Conservation (phyloP, 2,888 invertebrate species). For the Xestobium rufovillosum region DNA sequence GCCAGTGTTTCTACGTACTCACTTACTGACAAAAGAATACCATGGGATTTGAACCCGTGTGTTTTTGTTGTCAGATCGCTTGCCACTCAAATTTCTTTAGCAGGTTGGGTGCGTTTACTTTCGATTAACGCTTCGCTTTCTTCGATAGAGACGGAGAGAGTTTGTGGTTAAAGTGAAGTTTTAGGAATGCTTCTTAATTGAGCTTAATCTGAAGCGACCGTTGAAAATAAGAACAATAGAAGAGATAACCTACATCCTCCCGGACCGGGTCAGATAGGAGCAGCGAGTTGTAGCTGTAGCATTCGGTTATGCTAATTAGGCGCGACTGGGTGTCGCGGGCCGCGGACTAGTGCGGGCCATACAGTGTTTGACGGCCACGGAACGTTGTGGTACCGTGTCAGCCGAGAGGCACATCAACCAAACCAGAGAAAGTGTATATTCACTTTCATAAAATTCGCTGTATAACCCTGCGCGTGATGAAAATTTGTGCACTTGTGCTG, state of each 20-base stretch:
- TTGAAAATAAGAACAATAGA: slow-evolving; percentile 31
- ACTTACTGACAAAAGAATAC: too few relatives aligned
- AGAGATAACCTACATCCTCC: slow-evolving; percentile 36
- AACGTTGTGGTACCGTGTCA: neutral
- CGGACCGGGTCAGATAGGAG: slow-evolving; percentile 31
- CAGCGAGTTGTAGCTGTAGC: slow-evolving; percentile 15
- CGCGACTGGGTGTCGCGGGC: slow-evolving; percentile 24
- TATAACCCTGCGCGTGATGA: slow-evolving; percentile 22
- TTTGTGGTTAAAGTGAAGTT: too few relatives aligned
- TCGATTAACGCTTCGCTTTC: too few relatives aligned
- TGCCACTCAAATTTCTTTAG: too few relatives aligned
- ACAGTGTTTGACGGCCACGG: slow-evolving; percentile 5
- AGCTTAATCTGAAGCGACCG: slow-evolving; percentile 20
- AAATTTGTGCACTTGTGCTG: too few relatives aligned
- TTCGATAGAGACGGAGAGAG: too few relatives aligned
- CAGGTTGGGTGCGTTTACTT: too few relatives aligned
- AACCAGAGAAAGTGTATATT: slow-evolving; percentile 28
- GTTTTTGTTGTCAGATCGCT: too few relatives aligned
- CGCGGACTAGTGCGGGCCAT: slow-evolving; percentile 16
- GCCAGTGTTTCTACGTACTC: too few relatives aligned
- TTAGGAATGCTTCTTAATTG: slow-evolving; percentile 16
- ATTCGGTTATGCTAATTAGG: slow-evolving; percentile 30
- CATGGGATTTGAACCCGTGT: too few relatives aligned
- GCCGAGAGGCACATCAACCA: too few relatives aligned
- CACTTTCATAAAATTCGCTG: neutral